A percentile compares a stretch with the other conserved stretches of the same genome.
Evolutionary conservation across 2,888 invertebrate genomes (phyloP).

Genomic region (Heteromurus nitidus): DNA sequence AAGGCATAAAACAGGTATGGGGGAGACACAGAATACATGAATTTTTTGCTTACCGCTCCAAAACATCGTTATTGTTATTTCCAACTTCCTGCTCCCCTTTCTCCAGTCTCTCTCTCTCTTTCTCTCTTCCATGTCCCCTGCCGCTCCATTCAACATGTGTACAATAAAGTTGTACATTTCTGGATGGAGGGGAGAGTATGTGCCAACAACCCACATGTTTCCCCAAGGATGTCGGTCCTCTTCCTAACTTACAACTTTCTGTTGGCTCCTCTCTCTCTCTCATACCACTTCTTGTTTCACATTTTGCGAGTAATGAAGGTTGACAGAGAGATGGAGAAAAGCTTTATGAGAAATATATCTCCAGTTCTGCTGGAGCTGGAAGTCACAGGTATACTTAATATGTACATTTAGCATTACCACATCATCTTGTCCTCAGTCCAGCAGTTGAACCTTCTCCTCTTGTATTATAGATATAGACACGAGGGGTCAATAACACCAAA

Average conservation of each 20-base stretch:
- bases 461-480: neutral
- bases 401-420: too few species aligned
- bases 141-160: conserved; percentile 35
- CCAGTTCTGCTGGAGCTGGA: neutral
- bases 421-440: neutral
- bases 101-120: neutral
- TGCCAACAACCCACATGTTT: conserved; percentile 29
- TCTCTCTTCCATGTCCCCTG: conserved; percentile 8
- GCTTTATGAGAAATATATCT: neutral
- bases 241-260: conserved; percentile 26
- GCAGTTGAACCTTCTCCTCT: neutral
- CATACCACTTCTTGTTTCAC: neutral
- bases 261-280: conserved; percentile 11
- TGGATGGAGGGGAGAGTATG: too few species aligned
- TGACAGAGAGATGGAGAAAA: conserved; percentile 13
- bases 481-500: conserved; percentile 10
- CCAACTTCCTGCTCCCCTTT: conserved; percentile 30
- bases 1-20: conserved; percentile 35
- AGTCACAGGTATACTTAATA: too few species aligned
- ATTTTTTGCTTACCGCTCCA: conserved; percentile 14
- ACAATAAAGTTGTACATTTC: neutral
- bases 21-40: conserved; percentile 13
- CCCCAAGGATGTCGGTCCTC: conserved; percentile 30
- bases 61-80: conserved; percentile 32
- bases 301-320: neutral